Evolutionary conservation across 53 echinoderm and acorn worm species (phyloP).

Genomic region (Echinarachnius parma): DNA sequence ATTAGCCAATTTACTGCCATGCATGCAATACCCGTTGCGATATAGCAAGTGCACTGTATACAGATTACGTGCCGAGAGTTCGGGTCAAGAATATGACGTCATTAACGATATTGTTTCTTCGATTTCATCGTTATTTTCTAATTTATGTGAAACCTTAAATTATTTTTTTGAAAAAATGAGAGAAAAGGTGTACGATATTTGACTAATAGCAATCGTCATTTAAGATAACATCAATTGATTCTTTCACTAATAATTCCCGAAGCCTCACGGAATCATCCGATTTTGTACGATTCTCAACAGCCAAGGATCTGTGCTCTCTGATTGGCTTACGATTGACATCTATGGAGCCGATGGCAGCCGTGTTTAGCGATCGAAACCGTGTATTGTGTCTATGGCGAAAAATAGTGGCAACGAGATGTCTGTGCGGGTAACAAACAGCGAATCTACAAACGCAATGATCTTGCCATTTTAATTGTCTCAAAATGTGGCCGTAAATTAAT

Average conservation of each 20-base stretch:
- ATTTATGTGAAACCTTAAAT: no score
- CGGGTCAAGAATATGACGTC: no score
- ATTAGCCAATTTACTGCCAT: no score
- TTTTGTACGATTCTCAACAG: neutral
- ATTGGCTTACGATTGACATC: slow-evolving; percentile 44
- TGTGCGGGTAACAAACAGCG: slow-evolving; percentile 48
- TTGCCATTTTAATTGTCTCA: slow-evolving; percentile 34
- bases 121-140: no score
- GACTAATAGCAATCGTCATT: no score
- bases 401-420: slow-evolving; percentile 48
- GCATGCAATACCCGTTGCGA: no score
- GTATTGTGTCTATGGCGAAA: slow-evolving; percentile 39
- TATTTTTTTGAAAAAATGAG: no score
- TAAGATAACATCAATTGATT: no score
- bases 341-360: slow-evolving; percentile 30
- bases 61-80: no score
- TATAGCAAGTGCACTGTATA: no score
- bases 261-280: slow-evolving; percentile 1
- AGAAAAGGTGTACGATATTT: no score
- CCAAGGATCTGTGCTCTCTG: slow-evolving; percentile 17
- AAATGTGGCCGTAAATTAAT: slow-evolving; percentile 28
- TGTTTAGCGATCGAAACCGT: slow-evolving; percentile 36
- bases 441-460: slow-evolving; percentile 17
- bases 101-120: no score
- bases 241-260: neutral